Evolutionary conservation across 23 tunicate genomes (phyloP).

Genomic region (Ascidia mentula): DNA sequence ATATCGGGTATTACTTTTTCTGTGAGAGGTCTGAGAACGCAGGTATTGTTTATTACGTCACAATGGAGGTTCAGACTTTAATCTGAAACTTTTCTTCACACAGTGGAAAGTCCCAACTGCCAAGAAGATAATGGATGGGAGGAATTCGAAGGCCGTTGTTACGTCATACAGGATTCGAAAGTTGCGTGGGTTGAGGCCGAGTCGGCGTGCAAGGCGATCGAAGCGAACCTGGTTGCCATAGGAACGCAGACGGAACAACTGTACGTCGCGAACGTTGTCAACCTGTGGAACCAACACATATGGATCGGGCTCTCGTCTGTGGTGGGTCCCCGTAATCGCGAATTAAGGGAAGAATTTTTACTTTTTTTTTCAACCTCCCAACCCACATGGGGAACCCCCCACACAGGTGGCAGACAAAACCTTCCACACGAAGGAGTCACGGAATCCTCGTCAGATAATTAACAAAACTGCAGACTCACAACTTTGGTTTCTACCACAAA

Average conservation of each 20-base stretch:
- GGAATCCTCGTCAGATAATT: no score
- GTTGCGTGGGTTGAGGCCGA: slow-evolving; percentile 65
- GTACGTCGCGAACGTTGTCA: slow-evolving; percentile 49
- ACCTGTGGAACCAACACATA: slow-evolving; percentile 22
- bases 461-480: no score
- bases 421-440: no score
- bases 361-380: no score
- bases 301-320: slow-evolving; percentile 89
- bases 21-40: slow-evolving; percentile 62
- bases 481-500: no score
- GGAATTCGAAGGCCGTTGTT: slow-evolving; percentile 66
- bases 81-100: background rate
- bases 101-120: slow-evolving; percentile 23
- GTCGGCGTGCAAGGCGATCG: slow-evolving; percentile 35
- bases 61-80: no score
- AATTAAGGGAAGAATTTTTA: no score
- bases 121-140: slow-evolving; percentile 66
- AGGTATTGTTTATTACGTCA: slow-evolving; percentile 56
- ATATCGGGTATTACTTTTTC: slow-evolving; percentile 9
- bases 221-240: slow-evolving; percentile 60
- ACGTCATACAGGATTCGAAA: slow-evolving; percentile 35
- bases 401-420: no score
- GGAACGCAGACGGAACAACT: slow-evolving; percentile 45
- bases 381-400: no score
- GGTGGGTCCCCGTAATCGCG: no score